Evolutionary conservation across 2,888 invertebrate species (phyloP).

Genomic region (Cotesia congregata): DNA sequence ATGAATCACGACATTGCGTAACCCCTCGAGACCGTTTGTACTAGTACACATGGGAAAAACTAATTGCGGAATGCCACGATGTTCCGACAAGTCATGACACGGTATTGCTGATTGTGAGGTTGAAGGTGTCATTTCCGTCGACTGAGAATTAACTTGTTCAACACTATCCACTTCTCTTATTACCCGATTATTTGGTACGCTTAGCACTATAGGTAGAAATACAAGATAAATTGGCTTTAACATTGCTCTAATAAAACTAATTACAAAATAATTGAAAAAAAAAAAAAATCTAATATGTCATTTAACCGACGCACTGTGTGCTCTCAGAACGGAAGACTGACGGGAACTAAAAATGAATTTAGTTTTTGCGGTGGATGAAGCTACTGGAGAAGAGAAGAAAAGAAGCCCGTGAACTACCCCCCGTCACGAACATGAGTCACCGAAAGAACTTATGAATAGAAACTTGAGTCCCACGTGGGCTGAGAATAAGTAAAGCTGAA

Average conservation of each 20-base stretch:
- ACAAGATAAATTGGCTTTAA: background rate
- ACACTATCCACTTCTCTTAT: background rate
- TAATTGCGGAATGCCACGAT: conserved; percentile 44
- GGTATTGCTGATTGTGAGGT: conserved; percentile 39
- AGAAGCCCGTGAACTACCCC: conserved; percentile 6
- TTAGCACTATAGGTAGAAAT: conserved; percentile 1
- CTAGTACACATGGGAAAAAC: conserved; percentile 50
- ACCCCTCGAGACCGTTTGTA: conserved; percentile 37
- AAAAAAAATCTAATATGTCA: background rate
- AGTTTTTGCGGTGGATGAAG: conserved; percentile 16
- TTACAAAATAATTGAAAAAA: background rate
- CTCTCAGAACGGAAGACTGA: background rate
- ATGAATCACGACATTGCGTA: conserved; percentile 51
- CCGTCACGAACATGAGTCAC: background rate
- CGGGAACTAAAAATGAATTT: conserved; percentile 12
- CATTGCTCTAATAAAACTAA: background rate
- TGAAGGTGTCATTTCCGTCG: conserved; percentile 22
- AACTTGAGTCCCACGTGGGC: conserved; percentile 3
- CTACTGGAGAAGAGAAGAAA: background rate
- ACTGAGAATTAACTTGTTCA: conserved; percentile 16
- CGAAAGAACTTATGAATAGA: conserved; percentile 29
- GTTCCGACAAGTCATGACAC: conserved; percentile 32
- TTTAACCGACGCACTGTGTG: background rate
- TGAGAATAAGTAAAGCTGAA: conserved; percentile 3
- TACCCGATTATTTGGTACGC: conserved; percentile 4